Percentiles rank a stretch among this genome's conserved stretches.
Conservation (phyloP, 2,797 vertebrate species). For the Lemur catta region DNA sequence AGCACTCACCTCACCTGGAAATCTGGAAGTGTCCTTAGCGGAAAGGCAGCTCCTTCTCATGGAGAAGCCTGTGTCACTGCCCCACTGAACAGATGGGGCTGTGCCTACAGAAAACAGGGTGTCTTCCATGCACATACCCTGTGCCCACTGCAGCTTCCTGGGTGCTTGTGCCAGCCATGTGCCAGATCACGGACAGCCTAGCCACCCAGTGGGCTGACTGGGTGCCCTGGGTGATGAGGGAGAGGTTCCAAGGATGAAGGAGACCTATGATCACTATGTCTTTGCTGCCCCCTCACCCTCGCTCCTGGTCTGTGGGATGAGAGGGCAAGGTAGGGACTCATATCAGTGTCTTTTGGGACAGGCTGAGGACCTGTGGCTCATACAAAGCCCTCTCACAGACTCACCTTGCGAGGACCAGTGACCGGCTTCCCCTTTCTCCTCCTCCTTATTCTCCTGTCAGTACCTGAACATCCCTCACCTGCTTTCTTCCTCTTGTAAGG, state of each 20-base stretch:
- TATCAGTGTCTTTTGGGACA: background rate
- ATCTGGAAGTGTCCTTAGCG: background rate
- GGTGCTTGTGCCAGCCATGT: fast-evolving
- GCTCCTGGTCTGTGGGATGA: background rate
- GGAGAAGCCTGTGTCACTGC: fast-evolving
- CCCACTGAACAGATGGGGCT: background rate
- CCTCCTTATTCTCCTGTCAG: background rate
- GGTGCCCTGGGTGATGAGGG: no score
- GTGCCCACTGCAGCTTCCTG: background rate
- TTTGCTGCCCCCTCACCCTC: background rate
- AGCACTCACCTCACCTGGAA: background rate
- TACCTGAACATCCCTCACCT: background rate
- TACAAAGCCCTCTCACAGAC: background rate
- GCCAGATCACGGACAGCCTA: no score
- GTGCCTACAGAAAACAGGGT: background rate
- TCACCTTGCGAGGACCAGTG: background rate
- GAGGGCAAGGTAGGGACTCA: background rate
- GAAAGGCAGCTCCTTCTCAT: background rate
- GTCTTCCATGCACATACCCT: background rate
- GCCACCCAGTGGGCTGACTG: background rate
- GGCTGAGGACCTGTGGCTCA: background rate
- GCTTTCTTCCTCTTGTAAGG: background rate
- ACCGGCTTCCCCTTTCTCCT: background rate
- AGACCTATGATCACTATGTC: no score
- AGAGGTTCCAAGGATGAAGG: background rate